Conservation (phyloP, 92 coral and sea anemone species). For the Metridium senile region DNA sequence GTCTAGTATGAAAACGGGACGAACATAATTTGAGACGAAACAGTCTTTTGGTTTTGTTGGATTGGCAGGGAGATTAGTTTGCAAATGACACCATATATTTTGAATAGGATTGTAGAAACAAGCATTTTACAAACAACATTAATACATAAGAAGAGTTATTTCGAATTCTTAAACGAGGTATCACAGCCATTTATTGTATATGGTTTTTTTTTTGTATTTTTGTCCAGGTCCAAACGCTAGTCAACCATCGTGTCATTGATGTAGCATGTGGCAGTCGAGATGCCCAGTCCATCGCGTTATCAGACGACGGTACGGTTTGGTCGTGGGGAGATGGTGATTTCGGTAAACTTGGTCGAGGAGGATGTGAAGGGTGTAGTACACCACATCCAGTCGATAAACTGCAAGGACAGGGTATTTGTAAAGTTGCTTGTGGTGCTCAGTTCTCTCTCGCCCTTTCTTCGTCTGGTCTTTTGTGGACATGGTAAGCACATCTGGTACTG, state of each 20-base stretch:
- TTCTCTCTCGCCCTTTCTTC: conserved; percentile 93
- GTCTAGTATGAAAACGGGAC: no score
- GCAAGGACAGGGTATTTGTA: conserved; percentile 88
- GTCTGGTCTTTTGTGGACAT: conserved; percentile 92
- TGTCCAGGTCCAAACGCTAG: conserved; percentile 89
- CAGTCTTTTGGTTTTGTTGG: no score
- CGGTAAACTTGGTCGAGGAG: conserved; percentile 98
- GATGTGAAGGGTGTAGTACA: conserved; percentile 97
- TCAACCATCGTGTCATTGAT: conserved; percentile 83
- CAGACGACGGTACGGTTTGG: conserved; percentile 95
- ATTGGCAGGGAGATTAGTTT: no score
- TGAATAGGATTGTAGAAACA: no score
- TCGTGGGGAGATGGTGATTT: conserved; percentile 99
- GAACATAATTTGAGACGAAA: no score
- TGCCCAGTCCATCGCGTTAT: conserved; percentile 95
- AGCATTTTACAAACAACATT: no score
- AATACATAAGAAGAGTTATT: no score
- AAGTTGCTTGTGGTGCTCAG: conserved; percentile 98
- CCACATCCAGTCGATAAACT: conserved; percentile 96
- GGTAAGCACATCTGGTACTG: no score
- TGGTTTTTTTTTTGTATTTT: no score
- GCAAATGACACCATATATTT: no score
- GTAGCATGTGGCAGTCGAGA: conserved; percentile 99
- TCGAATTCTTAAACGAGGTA: no score
- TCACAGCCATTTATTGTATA: no score